phyloP scores from a whole-genome alignment of 2,888 invertebrate species.

The Microplitis manilae region DNA sequence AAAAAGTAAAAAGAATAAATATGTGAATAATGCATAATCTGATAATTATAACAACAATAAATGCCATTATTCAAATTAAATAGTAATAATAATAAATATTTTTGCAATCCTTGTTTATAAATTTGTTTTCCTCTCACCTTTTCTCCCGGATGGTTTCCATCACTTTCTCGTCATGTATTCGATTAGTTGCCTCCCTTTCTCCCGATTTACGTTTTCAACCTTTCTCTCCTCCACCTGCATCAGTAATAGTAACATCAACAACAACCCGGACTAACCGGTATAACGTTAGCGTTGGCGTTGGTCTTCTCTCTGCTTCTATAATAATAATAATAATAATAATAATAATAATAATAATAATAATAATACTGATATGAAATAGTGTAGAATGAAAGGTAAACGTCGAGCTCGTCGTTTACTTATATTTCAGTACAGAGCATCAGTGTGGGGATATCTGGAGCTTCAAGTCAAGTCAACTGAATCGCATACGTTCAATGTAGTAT shows the following conservation, averaged over 20 bases:
- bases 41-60: too few species aligned
- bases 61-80: too few species aligned
- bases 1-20: too few species aligned
- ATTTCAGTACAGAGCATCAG: not conserved
- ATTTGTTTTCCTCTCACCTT: constrained; percentile 44
- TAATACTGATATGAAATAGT: too few species aligned
- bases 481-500: constrained; percentile 45
- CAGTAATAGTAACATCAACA: constrained; percentile 11
- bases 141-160: constrained; percentile 42
- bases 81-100: not conserved
- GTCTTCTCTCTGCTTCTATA: not conserved
- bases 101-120: constrained; percentile 30
- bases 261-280: constrained; percentile 11
- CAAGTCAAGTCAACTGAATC: constrained; percentile 53
- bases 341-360: too few species aligned
- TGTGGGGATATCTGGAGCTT: constrained; percentile 51
- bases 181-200: constrained; percentile 31
- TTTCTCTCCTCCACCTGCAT: constrained; percentile 29
- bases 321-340: not conserved
- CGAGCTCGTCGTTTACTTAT: not conserved
- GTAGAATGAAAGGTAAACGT: constrained; percentile 12
- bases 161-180: constrained; percentile 36
- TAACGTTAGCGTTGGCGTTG: constrained; percentile 15
- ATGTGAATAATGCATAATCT: too few species aligned
- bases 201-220: constrained; percentile 3